Conservation (phyloP, 1,140 invertebrate species). For the Musca domestica region DNA sequence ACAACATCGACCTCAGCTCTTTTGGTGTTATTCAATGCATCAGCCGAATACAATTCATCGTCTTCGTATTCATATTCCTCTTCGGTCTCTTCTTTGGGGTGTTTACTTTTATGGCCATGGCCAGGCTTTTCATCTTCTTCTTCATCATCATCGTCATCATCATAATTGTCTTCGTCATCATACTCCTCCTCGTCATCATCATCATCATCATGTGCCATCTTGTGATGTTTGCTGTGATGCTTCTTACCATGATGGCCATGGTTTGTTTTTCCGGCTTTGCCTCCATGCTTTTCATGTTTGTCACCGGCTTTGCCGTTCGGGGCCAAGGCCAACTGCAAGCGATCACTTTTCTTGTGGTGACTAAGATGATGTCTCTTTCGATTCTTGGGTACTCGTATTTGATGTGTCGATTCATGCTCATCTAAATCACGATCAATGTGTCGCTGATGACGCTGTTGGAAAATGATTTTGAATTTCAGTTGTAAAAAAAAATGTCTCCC, state of each 20-base stretch:
- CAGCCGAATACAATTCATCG: slow-evolving; percentile 29
- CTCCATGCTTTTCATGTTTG: background rate
- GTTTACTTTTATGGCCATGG: too few species aligned
- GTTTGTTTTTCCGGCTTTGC: background rate
- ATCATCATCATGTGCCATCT: background rate
- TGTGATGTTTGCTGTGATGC: background rate
- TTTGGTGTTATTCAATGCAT: slow-evolving; percentile 72
- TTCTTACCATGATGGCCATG: background rate
- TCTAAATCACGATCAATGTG: background rate
- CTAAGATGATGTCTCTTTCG: background rate
- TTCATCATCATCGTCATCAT: slow-evolving; percentile 6
- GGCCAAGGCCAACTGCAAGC: too few species aligned
- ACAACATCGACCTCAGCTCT: slow-evolving; percentile 70
- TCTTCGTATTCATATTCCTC: slow-evolving; percentile 12
- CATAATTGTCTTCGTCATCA: background rate
- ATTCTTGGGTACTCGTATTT: background rate
- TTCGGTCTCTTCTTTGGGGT: background rate
- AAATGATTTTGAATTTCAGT: background rate
- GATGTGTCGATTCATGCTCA: background rate
- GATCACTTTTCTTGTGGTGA: background rate
- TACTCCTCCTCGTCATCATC: slow-evolving; percentile 18
- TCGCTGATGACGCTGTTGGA: slow-evolving; percentile 17
- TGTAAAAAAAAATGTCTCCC: too few species aligned
- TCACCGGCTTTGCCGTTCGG: background rate
- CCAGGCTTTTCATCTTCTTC: background rate